A percentile compares a stretch with the other conserved stretches of the same genome.
These are phyloP conservation scores for Drosophila subsilvestris DNA, from an alignment of 2,888 invertebrate species.

Conservation along the genomic window DNA sequence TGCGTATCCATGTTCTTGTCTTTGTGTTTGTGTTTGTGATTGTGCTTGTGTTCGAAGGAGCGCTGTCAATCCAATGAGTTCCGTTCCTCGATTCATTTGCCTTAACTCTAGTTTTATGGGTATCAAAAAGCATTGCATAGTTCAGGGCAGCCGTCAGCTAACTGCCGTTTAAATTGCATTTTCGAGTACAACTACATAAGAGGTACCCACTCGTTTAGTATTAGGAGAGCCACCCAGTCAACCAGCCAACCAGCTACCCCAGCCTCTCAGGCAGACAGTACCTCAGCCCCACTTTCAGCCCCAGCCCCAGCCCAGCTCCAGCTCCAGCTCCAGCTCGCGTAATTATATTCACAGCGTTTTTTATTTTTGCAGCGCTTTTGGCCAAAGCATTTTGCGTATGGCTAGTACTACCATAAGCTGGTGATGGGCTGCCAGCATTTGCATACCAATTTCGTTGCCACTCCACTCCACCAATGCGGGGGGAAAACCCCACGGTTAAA, in stretches of 20 bases:
- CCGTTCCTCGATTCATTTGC: slow-evolving; percentile 31
- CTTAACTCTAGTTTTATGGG: slow-evolving; percentile 29
- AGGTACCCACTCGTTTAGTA: slow-evolving; percentile 8
- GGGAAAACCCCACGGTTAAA: background rate
- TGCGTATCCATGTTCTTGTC: background rate
- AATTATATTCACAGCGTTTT: slow-evolving; percentile 58
- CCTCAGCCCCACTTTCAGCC: slow-evolving; percentile 12
- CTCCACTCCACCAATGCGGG: slow-evolving; percentile 32
- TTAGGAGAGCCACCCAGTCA: slow-evolving; percentile 30
- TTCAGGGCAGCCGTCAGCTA: slow-evolving; percentile 33
- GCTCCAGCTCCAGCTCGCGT: slow-evolving; percentile 27
- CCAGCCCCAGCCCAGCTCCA: background rate
- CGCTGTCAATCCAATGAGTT: slow-evolving; percentile 32
- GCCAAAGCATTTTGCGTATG: slow-evolving; percentile 51
- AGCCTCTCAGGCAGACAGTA: slow-evolving; percentile 10
- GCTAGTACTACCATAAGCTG: slow-evolving; percentile 10
- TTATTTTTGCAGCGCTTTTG: slow-evolving; percentile 44
- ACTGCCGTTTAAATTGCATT: slow-evolving; percentile 45
- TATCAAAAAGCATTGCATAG: slow-evolving; percentile 38
- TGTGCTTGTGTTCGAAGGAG: slow-evolving; percentile 4
- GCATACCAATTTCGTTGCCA: slow-evolving; percentile 68
- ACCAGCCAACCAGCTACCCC: slow-evolving; percentile 14
- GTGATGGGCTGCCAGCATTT: slow-evolving; percentile 54
- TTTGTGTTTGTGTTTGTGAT: background rate
- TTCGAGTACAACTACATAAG: slow-evolving; percentile 31